A percentile compares a stretch with the other conserved stretches of the same genome.
Evolutionary conservation across 2,113 vertebrate genomes (phyloP).

Genomic region (Turdus rufiventris): DNA sequence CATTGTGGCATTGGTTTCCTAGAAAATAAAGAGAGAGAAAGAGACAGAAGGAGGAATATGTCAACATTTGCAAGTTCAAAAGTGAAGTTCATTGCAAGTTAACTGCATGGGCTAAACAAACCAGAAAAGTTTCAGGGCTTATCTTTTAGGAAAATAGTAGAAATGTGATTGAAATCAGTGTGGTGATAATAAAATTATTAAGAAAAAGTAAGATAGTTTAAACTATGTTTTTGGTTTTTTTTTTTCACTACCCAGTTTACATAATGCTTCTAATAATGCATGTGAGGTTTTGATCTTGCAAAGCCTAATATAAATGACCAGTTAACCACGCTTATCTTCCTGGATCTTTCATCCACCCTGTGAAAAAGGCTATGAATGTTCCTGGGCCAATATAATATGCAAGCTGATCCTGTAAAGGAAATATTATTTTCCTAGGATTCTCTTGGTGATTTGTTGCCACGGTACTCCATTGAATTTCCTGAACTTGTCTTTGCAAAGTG

Average conservation of each 20-base stretch:
- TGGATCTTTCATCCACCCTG: not conserved
- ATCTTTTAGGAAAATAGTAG: not conserved
- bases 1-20: not conserved
- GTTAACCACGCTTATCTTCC: not conserved
- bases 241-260: not conserved
- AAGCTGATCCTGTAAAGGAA: not conserved
- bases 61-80: not conserved
- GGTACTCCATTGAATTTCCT: not conserved
- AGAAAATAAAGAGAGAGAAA: not conserved
- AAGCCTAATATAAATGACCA: not conserved
- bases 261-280: not conserved
- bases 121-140: not conserved
- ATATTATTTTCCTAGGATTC: not conserved
- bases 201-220: not conserved
- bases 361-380: not conserved
- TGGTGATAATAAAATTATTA: not conserved
- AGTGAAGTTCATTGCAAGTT: not conserved
- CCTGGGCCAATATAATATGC: not conserved
- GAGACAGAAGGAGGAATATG: not conserved
- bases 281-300: not conserved
- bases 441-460: not conserved
- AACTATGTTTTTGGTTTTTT: not conserved
- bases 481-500: not conserved
- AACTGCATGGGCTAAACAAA: fast-evolving
- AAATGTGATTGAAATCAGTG: not conserved